Evolutionary conservation across 2,113 vertebrate species (phyloP), one percentile per base, ranked within the genome.

Genomic region (Setophaga kirtlandii): DNA sequence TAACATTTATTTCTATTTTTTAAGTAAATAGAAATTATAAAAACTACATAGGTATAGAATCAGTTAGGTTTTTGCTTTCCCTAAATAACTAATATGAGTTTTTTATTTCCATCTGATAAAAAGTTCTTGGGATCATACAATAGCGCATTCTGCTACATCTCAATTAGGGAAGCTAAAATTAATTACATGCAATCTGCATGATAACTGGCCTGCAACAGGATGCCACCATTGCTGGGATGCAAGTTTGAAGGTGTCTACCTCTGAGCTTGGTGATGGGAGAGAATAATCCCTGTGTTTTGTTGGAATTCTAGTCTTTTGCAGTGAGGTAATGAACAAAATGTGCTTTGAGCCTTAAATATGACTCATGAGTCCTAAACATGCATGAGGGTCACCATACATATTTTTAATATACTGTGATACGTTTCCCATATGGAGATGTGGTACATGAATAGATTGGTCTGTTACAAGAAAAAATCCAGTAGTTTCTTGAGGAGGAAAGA

Each of bases 21-120:
- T 59, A 88, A 79, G 47, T 88, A 97, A 90, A 86, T 60, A 76
- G 31, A 94, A 96, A 93, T 71, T 9, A 93, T 50, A 83, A 96
- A 90, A 41, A 84, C 33, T 77, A 59, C 60, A 12, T 83, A 62
- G 47, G 30, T 37, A 79, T 60, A 90, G 76, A 69, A 37, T 60
- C 23, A n/a, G 31, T 64, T 83, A 50, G 87, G 62, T n/a, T 8
- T 78, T 83, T 90, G n/a, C 42, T 87, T 78, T 78, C 56, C 31
- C 58, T 80, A 83, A 83, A 83, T 87, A 63, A n/a, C 19, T 44
- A 69, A 21, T 53, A 49, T 44, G 22, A 53, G 24, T 12, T 92
- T 90, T 95, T n/a, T n/a, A n/a, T 58, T 95, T 80, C 65, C 39
- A 73, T 63, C 78, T 84, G 37, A 91, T 74, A 68, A 96, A 91